Percentiles rank a stretch among this genome's conserved stretches.
Evolutionary conservation across 2,113 vertebrate genomes (phyloP).

Genomic region (Hucho hucho): DNA sequence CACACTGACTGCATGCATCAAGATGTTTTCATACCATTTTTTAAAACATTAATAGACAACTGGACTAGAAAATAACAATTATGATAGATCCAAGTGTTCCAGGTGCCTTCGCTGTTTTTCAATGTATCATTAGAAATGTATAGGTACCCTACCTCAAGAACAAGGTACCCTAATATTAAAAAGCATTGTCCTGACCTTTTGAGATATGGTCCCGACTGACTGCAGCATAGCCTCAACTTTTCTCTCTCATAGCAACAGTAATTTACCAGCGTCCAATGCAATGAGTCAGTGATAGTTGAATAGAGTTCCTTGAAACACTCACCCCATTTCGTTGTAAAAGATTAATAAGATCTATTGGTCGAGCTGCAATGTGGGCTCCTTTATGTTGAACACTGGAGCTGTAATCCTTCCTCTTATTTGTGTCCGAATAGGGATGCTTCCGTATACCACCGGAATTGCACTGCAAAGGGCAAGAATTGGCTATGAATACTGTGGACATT

Average conservation of each 20-base stretch:
- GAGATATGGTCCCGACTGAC: background rate
- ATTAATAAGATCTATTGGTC: constrained; percentile 16
- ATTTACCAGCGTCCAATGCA: too few relatives aligned
- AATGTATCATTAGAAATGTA: too few relatives aligned
- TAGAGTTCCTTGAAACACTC: constrained; percentile 18
- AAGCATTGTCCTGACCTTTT: background rate
- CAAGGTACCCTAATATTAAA: too few relatives aligned
- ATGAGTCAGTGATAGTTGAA: background rate
- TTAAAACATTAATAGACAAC: too few relatives aligned
- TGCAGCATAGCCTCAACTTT: background rate
- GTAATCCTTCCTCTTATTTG: constrained; percentile 3
- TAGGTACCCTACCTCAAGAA: too few relatives aligned
- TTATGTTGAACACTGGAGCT: background rate
- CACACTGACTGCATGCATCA: background rate
- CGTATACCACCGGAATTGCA: constrained; percentile 31
- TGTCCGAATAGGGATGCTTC: constrained; percentile 46
- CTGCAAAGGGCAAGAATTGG: constrained; percentile 18
- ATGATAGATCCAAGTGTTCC: too few relatives aligned
- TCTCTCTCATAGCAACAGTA: background rate
- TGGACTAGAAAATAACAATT: too few relatives aligned
- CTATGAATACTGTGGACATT: constrained; percentile 1
- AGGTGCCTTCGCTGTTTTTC: too few relatives aligned
- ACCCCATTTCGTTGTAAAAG: constrained; percentile 69
- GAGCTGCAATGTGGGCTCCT: background rate
- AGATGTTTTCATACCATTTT: background rate